Conservation (phyloP, 2,888 invertebrate genomes). For the Hedya salicella region DNA sequence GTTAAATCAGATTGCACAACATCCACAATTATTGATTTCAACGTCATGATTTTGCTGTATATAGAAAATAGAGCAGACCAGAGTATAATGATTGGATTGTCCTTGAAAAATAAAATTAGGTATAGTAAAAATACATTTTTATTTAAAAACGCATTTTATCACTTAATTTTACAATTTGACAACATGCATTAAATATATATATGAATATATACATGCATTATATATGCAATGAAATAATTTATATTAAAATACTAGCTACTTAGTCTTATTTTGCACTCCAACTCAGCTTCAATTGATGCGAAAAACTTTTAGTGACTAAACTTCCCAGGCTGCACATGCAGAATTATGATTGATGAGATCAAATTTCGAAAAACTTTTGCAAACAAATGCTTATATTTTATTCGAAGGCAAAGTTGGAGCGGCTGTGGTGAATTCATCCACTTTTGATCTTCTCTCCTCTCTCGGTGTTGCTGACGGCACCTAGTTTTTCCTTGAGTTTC, state of each 20-base stretch:
- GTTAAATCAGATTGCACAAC: too few relatives aligned
- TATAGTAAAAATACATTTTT: too few relatives aligned
- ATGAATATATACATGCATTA: too few relatives aligned
- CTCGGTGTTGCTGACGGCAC: slow-evolving; percentile 57
- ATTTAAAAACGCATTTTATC: too few relatives aligned
- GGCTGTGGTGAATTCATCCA: slow-evolving; percentile 16
- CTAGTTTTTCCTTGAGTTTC: slow-evolving; percentile 72
- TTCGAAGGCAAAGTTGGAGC: slow-evolving; percentile 2
- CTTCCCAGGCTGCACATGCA: neutral
- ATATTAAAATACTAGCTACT: neutral
- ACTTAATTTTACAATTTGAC: neutral
- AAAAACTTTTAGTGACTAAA: too few relatives aligned
- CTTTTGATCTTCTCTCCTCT: slow-evolving; percentile 59
- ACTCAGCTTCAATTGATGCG: slow-evolving; percentile 12
- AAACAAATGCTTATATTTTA: neutral
- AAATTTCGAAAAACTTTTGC: slow-evolving; percentile 2
- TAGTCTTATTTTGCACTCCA: neutral
- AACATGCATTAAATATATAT: neutral
- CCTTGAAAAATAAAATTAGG: too few relatives aligned
- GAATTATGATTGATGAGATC: slow-evolving; percentile 14
- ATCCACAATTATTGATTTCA: too few relatives aligned
- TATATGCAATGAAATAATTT: too few relatives aligned
- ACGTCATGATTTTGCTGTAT: too few relatives aligned
- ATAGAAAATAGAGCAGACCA: too few relatives aligned
- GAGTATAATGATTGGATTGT: too few relatives aligned